These are phyloP conservation scores for Mustela nigripes DNA, from an alignment of 2,113 vertebrate species.

Conservation along the genomic window DNA sequence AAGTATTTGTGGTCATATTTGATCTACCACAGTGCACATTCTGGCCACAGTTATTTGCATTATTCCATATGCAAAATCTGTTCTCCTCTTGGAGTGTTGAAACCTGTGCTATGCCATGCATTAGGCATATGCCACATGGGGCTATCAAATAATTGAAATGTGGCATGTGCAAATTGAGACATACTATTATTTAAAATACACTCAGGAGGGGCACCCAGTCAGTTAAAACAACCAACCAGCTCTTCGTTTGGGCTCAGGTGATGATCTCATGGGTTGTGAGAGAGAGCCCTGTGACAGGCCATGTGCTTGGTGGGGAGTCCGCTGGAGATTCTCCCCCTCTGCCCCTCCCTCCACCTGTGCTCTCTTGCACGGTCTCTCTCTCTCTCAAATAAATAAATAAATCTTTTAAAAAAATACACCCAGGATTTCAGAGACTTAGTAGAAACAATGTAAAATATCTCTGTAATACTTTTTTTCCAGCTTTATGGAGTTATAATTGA, in stretches of 20 bases:
- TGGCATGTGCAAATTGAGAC: not conserved
- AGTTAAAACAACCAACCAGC: not conserved
- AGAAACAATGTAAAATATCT: not conserved
- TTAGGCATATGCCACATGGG: not conserved
- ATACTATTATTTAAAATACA: not conserved
- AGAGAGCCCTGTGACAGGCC: not conserved
- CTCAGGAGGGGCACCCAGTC: not conserved
- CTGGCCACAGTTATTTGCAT: not conserved
- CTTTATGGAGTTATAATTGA: not conserved
- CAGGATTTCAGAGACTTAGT: not conserved
- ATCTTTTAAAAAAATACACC: not conserved
- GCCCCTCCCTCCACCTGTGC: not conserved
- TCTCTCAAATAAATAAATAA: not conserved
- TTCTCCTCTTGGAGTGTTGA: not conserved
- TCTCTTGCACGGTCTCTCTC: not conserved
- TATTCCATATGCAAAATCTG: not conserved
- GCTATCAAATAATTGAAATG: not conserved
- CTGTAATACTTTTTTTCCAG: not conserved
- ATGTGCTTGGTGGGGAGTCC: not conserved
- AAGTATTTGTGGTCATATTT: not conserved
- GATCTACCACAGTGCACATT: not conserved
- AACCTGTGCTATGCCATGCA: not conserved
- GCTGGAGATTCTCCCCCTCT: not conserved
- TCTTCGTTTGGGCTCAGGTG: not conserved
- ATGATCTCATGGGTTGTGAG: not conserved